Evolutionary conservation across 1,140 invertebrate genomes (phyloP), one percentile per base, ranked within the genome.

Genomic region (Wiebesia pumilae): DNA sequence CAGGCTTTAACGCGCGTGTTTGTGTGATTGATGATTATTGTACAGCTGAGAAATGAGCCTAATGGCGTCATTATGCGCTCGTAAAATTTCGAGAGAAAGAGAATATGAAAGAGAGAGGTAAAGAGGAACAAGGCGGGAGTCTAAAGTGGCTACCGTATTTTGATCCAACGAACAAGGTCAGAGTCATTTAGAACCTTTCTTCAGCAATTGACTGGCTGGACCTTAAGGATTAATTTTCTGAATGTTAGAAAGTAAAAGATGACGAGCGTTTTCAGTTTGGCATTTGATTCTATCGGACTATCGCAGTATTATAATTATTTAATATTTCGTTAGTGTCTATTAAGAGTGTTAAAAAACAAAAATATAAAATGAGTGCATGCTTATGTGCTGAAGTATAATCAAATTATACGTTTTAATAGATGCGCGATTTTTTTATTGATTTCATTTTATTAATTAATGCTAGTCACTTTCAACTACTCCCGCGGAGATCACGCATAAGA

Each of bases 21-120:
- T 19, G 24, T 30, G 77, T 85, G 84, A 85, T 85, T 85, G 78
- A 85, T 81, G 78, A 86, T 82, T 82, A 82, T 81, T 82, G 79
- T 67, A 40, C 71, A 80, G 67, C 58, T 65, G 79, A 67, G 84
- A 77, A 86, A 86, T 65, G 47, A 86, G 80, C 79, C 30, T 77
- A 81, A 81, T 77, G 47, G 84, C 79, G 71, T 75, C 84, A 77
- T 77, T 81, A 86, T 75, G 84, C 38, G 80, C 38, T 77, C 71
- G 84, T 82, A 65, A 86, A 82, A 82, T 77, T 86, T 86, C 10
- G 33, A 38, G 51, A 62, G 47, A n/a, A 27, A 67, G 51, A 73
- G 51, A 77, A 3, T 35, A 47, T 0, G 71, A 10, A n/a, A 30
- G n/a, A 16, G 27, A 12, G 21, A 40, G 16, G n/a, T n/a, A 75